Evolutionary conservation across 2,888 invertebrate species (phyloP).

Genomic region (Falcaria lacertinaria): DNA sequence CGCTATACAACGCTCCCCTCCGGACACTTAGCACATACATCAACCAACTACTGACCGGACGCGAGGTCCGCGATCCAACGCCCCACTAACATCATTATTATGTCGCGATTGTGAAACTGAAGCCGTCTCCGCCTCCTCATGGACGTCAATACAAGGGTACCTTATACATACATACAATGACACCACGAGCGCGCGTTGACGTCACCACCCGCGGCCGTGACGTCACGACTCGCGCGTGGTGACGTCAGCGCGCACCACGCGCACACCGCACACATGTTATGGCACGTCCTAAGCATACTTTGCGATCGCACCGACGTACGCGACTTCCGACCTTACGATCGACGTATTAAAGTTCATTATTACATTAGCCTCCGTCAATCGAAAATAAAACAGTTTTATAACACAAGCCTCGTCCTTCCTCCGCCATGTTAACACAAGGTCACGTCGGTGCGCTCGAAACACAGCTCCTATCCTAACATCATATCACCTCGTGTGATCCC

Average conservation of each 20-base stretch:
- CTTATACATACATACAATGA: no score
- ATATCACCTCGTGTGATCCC: conserved; percentile 65
- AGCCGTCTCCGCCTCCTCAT: conserved; percentile 15
- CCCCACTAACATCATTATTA: not conserved
- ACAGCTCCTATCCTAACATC: conserved; percentile 33
- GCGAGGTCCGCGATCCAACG: conserved; percentile 1
- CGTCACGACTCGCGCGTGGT: not conserved
- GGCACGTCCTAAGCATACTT: conserved; percentile 47
- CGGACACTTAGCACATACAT: conserved; percentile 20
- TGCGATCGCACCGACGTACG: conserved; percentile 12
- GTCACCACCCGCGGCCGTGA: no score
- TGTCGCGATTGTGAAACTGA: conserved; percentile 1
- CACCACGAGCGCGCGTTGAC: no score
- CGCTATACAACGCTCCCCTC: not conserved
- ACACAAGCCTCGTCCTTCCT: conserved; percentile 6
- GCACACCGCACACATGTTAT: conserved; percentile 38
- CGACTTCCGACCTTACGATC: conserved; percentile 4
- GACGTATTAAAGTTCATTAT: conserved; percentile 3
- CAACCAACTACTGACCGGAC: conserved; percentile 9
- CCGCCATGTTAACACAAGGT: conserved; percentile 4
- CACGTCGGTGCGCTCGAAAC: conserved; percentile 22
- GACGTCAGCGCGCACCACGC: no score
- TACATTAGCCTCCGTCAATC: conserved; percentile 2
- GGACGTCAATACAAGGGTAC: conserved; percentile 45
- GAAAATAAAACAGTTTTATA: conserved; percentile 13